Base-by-base conservation (phyloP, 2,113 vertebrate genomes). In the Hippocampus mohnikei region DNA sequence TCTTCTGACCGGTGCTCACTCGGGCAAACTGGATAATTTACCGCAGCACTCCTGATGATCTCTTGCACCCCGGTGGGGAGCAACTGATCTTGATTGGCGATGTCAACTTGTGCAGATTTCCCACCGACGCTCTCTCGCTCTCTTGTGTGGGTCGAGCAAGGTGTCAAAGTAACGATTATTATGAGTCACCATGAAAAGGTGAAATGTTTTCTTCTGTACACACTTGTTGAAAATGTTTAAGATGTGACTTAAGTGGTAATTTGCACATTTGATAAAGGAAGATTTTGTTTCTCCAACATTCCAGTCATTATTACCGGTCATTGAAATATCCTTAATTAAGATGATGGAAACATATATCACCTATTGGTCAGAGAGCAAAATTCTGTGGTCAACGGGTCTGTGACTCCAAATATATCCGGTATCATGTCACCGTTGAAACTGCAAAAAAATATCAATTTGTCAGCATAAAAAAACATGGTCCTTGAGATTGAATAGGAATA, bases 351-450 rank as follows among this genome's bases (percentile, higher is more conserved):
- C 10, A 44, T 42, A 44, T 11, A 42, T 71, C 75, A 85, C 94
- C 93, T 91, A 92, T 94, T 92, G 76, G 81, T 83, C 11, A 95
- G 71, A 80, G 84, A 90, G 73, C 92, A 94, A 75, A 98, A 90
- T 85, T 94, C 90, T 8, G 93, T 93, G n/a, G 81, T 81, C 1
- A 0, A 29, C 1, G 82, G 77, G 33, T 66, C 82, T 8, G 76
- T 89, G 40, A 89, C 72, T 78, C 96, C 97, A 88, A 98, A 96
- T 70, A 99, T 69, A 58, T 98, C 97, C 79, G 97, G 96, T 86
- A 98, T 94, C 93, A 98, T 92, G 76, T 99, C 96, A 41, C 96
- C 97, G 78, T 99, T 95, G 84, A 97, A 98, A 87, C 96, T 98
- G 89, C 69, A 89, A 78, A 2, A 50, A 58, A 59, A 44, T 2